Percentiles rank a stretch among this genome's conserved stretches.
Evolutionary conservation across 92 coral and sea anemone species (phyloP).

Genomic region (Virgularia gustaviana): DNA sequence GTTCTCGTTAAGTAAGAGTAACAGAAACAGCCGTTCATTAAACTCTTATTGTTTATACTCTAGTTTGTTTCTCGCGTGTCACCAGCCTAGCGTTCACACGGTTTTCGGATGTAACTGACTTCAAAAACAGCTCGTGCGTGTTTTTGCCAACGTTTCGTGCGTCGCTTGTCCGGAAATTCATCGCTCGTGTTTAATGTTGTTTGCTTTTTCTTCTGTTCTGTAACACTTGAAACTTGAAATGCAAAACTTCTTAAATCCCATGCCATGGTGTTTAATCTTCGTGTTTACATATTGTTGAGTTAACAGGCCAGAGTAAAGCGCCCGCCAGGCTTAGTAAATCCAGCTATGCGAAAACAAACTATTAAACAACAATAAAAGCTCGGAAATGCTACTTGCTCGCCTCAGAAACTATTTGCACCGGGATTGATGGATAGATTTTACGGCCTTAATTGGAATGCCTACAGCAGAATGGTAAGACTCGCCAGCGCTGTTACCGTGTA

Average conservation of each 20-base stretch:
- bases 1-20: background rate
- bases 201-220: background rate
- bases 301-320: background rate
- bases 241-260: constrained; percentile 13
- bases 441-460: constrained; percentile 32
- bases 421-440: constrained; percentile 29
- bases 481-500: constrained; percentile 19
- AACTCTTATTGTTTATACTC: background rate
- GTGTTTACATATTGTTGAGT: constrained; percentile 9
- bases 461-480: background rate
- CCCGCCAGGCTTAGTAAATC: constrained; percentile 34
- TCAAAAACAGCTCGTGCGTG: background rate
- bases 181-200: constrained; percentile 13
- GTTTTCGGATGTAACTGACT: no score
- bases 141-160: background rate
- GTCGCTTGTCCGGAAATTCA: background rate
- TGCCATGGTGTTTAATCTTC: constrained; percentile 11
- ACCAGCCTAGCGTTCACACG: no score
- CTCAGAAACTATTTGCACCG: constrained; percentile 14
- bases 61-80: no score
- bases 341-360: constrained; percentile 16
- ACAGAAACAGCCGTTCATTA: background rate
- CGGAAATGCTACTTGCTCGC: constrained; percentile 22
- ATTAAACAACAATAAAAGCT: constrained; percentile 32
- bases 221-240: constrained; percentile 22